Evolutionary conservation across 2,113 vertebrate genomes (phyloP).

Genomic region (Caranx ignobilis): DNA sequence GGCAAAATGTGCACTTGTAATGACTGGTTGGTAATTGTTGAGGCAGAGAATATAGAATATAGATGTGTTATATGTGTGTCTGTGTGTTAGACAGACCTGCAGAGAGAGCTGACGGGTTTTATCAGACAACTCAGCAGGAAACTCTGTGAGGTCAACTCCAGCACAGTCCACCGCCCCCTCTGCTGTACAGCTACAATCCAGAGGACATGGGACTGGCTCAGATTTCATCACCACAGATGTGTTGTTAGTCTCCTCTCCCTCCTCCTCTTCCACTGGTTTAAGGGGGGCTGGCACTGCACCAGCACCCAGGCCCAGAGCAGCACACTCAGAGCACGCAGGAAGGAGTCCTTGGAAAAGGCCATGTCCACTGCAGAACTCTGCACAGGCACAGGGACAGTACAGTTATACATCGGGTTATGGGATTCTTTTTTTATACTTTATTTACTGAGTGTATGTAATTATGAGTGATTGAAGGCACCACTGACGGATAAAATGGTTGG

Average conservation of each 20-base stretch:
- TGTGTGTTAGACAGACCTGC: conserved; percentile 84
- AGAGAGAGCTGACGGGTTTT: conserved; percentile 91
- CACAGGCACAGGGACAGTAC: conserved; percentile 26
- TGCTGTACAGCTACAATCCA: conserved; percentile 88
- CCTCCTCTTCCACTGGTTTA: conserved; percentile 61
- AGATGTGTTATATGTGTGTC: background rate
- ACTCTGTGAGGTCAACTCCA: conserved; percentile 91
- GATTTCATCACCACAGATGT: conserved; percentile 4
- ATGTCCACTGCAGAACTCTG: conserved; percentile 53
- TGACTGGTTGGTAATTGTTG: background rate
- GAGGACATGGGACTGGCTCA: conserved; percentile 81
- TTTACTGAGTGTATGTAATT: background rate
- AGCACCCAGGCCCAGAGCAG: conserved; percentile 79
- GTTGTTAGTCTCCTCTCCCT: conserved; percentile 59
- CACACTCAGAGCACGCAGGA: conserved; percentile 77
- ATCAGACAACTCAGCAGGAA: conserved; percentile 88
- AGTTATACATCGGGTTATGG: background rate
- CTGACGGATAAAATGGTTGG: background rate
- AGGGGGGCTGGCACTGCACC: conserved; percentile 72
- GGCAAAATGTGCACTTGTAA: background rate
- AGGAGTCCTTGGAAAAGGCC: conserved; percentile 62
- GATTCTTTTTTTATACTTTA: background rate
- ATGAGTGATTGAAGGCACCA: background rate
- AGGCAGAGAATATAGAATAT: background rate
- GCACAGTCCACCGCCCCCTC: conserved; percentile 94